Evolutionary conservation across 2,113 vertebrate genomes (phyloP).

Genomic region (Erpornis zantholeuca): DNA sequence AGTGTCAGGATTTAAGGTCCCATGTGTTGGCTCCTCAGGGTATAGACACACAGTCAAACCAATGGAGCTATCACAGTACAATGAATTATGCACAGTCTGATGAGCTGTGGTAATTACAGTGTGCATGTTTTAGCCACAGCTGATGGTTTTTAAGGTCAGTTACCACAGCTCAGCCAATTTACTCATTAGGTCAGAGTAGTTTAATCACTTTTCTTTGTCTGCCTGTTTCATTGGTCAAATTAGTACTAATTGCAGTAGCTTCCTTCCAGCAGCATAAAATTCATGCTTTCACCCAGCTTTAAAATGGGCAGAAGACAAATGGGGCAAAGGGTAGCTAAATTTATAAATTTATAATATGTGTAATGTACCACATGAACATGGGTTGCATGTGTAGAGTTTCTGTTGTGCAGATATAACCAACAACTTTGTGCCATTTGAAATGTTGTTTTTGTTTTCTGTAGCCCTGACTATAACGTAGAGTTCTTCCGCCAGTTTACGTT

Average conservation of each 20-base stretch:
- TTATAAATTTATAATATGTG: not conserved
- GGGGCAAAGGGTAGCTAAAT: not conserved
- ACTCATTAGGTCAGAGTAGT: slow-evolving; percentile 13
- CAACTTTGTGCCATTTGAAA: not conserved
- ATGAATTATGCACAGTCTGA: slow-evolving; percentile 1
- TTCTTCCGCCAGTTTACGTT: slow-evolving; percentile 95
- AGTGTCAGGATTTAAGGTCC: not conserved
- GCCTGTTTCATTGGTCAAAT: not conserved
- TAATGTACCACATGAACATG: not conserved
- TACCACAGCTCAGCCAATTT: slow-evolving; percentile 27
- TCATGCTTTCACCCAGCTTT: not conserved
- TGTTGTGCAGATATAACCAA: not conserved
- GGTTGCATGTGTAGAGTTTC: not conserved
- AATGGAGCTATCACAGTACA: not conserved
- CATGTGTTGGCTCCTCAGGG: not conserved
- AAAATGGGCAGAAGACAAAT: not conserved
- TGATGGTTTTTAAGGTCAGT: slow-evolving; percentile 49
- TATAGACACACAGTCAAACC: not conserved
- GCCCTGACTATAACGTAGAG: slow-evolving; percentile 96
- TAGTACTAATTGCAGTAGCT: not conserved
- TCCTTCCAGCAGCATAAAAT: not conserved
- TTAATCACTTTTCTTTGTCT: not conserved
- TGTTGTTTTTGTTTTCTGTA: slow-evolving; percentile 68
- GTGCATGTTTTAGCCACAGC: not conserved
- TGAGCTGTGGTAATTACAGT: slow-evolving; percentile 33